phyloP scores from a whole-genome alignment of 2,113 vertebrate genomes.

The Scomber japonicus region DNA sequence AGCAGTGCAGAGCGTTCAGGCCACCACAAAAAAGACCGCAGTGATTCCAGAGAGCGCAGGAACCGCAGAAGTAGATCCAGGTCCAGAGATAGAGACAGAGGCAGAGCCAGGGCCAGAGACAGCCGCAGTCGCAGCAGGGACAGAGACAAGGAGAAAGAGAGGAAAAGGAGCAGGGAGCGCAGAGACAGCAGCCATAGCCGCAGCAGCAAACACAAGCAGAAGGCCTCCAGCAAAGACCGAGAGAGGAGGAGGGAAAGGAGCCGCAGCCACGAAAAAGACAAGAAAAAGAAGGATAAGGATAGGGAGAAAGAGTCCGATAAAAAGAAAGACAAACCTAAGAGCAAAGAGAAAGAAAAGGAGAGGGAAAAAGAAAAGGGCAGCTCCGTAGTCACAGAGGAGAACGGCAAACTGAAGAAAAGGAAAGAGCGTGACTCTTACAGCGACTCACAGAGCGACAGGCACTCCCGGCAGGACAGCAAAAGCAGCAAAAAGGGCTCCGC shows the following conservation, averaged over 20 bases:
- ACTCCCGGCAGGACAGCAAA: slow-evolving; percentile 92
- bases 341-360: slow-evolving; percentile 90
- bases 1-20: slow-evolving; percentile 86
- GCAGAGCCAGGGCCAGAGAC: slow-evolving; percentile 84
- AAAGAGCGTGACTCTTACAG: slow-evolving; percentile 89
- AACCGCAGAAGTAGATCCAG: slow-evolving; percentile 84
- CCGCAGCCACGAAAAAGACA: slow-evolving; percentile 91
- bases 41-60: slow-evolving; percentile 87
- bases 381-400: slow-evolving; percentile 86
- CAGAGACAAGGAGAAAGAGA: slow-evolving; percentile 85
- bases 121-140: slow-evolving; percentile 89
- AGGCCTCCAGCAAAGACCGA: slow-evolving; percentile 91
- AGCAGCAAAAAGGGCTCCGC: slow-evolving; percentile 87
- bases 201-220: slow-evolving; percentile 90
- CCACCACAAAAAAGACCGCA: slow-evolving; percentile 86
- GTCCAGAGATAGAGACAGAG: slow-evolving; percentile 85
- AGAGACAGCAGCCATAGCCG: slow-evolving; percentile 87
- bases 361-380: slow-evolving; percentile 85
- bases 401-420: slow-evolving; percentile 91
- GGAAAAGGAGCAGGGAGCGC: slow-evolving; percentile 85
- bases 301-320: slow-evolving; percentile 88
- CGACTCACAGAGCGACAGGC: slow-evolving; percentile 88
- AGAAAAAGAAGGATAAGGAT: slow-evolving; percentile 93
- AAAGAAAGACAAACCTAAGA: slow-evolving; percentile 91
- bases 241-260: slow-evolving; percentile 87